Base-by-base conservation (phyloP, 2,797 vertebrate genomes). In the Salmo trutta region DNA sequence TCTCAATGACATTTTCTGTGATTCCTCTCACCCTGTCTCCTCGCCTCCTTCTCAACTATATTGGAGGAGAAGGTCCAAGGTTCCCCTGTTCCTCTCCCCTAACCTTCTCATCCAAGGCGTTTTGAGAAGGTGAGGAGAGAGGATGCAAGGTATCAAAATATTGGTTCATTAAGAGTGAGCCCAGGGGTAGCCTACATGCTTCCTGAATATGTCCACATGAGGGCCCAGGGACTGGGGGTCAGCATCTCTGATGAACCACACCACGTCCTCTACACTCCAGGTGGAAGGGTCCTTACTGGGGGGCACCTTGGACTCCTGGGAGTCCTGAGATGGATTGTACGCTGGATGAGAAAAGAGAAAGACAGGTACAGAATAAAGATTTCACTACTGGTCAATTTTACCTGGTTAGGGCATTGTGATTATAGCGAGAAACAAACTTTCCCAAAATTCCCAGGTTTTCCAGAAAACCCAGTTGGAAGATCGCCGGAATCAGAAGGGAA, bases 181-280 rank as follows among this genome's bases (percentile, higher is more conserved):
- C n/a, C 33, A 29, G 33, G 15, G 21, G 56, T 27, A 53, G 75
- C 95, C 77, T 94, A 97, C 97, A 0, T 98, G 97, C 91, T 98
- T 99, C 89, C 96, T 95, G 93, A 98, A 98, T 90, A 97, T 91
- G 68, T 98, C 96, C 83, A 96, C 94, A 0, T 98, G 97, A 3
- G 97, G 97, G 24, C 96, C 97, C 72, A 98, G 93, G 77, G 97
- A 94, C 0, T 97, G 96, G 4, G 97, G 96, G 83, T 98, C 97
- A 0, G 97, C 96, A 0, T 97, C 96, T 80, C 96, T 95, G 92
- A 99, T 94, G 83, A 98, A 98, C 95, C 95, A 93, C 73, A 97
- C 93, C 31, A 99, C 97, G 0, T 98, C 96, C 14, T 98, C 97
- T 82, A 98, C 96, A 0, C 94, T 96, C 96, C 97, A 99, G 79